Evolutionary conservation across 2,113 vertebrate genomes (phyloP).

Genomic region (Dromaius novaehollandiae): DNA sequence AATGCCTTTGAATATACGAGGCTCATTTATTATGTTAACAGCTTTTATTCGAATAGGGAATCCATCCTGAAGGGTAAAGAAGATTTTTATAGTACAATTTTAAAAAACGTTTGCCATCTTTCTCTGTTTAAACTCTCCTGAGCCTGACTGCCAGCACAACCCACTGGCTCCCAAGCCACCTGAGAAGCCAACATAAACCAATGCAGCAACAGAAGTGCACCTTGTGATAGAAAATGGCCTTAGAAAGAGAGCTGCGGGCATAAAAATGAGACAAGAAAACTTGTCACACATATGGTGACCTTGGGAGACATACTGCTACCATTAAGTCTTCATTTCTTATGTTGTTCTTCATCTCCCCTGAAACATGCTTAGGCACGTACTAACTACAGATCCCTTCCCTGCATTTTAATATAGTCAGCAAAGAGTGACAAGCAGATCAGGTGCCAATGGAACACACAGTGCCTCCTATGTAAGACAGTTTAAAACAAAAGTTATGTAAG

Average conservation of each 20-base stretch:
- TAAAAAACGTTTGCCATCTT: not conserved
- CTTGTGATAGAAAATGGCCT: not conserved
- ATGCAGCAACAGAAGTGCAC: not conserved
- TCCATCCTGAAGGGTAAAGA: constrained; percentile 83
- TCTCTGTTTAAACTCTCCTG: not conserved
- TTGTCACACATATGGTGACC: not conserved
- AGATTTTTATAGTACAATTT: constrained; percentile 21
- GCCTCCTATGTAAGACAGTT: not conserved
- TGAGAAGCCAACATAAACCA: not conserved
- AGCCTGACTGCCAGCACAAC: not conserved
- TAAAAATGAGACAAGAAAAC: not conserved
- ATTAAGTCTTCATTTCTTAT: not conserved
- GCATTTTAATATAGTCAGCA: not conserved
- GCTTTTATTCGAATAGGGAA: constrained; percentile 99
- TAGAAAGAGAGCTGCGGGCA: not conserved
- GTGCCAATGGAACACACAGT: not conserved
- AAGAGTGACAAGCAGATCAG: not conserved
- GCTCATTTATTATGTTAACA: constrained; percentile 96
- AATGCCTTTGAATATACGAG: constrained; percentile 97
- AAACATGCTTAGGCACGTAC: not conserved
- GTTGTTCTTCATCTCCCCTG: not conserved
- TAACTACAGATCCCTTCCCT: not conserved
- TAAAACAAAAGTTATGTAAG: not conserved
- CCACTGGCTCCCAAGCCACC: not conserved
- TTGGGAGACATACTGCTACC: not conserved